Evolutionary conservation across 2,888 invertebrate genomes (phyloP).

Genomic region (Morpho helenor): DNA sequence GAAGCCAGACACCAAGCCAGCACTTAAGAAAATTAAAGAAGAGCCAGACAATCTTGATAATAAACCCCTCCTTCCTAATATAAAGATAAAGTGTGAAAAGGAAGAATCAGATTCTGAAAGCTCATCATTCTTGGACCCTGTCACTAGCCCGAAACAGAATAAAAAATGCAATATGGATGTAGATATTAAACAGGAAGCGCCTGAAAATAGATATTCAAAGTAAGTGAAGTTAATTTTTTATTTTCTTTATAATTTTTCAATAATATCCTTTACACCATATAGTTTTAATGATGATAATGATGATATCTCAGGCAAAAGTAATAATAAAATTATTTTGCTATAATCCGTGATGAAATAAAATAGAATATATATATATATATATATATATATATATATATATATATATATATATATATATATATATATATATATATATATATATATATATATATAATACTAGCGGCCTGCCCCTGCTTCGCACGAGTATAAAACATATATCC

Average conservation of each 20-base stretch:
- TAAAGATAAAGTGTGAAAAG: conserved; percentile 66
- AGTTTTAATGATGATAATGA: too few relatives aligned
- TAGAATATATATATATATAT: too few relatives aligned
- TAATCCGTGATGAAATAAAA: too few relatives aligned
- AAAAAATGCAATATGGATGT: conserved; percentile 52
- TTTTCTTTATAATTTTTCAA: background rate
- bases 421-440: too few relatives aligned
- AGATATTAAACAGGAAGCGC: conserved; percentile 61
- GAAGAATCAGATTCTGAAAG: conserved; percentile 72
- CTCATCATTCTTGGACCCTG: conserved; percentile 65
- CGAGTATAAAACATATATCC: too few relatives aligned
- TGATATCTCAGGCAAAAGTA: too few relatives aligned
- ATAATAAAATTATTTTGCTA: too few relatives aligned
- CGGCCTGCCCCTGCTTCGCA: too few relatives aligned
- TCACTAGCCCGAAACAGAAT: conserved; percentile 61
- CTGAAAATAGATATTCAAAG: conserved; percentile 53
- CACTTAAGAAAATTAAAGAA: conserved; percentile 54
- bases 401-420: too few relatives aligned
- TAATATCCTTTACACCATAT: too few relatives aligned
- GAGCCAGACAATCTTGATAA: conserved; percentile 52
- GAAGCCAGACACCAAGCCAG: conserved; percentile 42
- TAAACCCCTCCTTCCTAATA: conserved; percentile 59
- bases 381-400: too few relatives aligned
- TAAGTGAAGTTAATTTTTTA: conserved; percentile 31
- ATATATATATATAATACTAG: too few relatives aligned